Conservation (phyloP, 2,888 invertebrate genomes). For the Nebria salina region DNA sequence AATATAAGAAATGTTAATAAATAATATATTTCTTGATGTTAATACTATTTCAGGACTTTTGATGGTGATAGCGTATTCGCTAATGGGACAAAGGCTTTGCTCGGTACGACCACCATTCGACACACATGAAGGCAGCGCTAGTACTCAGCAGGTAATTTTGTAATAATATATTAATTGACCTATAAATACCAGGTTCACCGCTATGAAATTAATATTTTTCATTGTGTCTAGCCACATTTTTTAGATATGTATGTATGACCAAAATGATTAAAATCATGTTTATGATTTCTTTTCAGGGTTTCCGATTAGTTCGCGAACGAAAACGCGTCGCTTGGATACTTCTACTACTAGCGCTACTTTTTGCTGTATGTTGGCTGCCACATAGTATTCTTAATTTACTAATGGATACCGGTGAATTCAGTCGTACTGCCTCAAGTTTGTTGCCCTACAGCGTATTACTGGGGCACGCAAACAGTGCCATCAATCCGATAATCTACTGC, state of each 20-base stretch:
- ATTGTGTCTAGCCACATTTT: too few relatives aligned
- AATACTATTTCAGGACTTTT: conserved; percentile 67
- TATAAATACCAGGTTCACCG: neutral
- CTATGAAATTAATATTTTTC: too few relatives aligned
- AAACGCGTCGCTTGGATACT: conserved; percentile 81
- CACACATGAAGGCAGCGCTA: conserved; percentile 71
- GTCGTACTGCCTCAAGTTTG: conserved; percentile 59
- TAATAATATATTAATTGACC: neutral
- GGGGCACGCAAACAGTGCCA: conserved; percentile 80
- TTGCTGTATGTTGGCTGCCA: conserved; percentile 82
- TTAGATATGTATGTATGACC: too few relatives aligned
- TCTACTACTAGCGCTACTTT: conserved; percentile 76
- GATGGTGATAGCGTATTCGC: conserved; percentile 72
- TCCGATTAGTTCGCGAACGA: conserved; percentile 73
- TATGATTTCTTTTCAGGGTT: conserved; percentile 62
- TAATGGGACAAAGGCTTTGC: conserved; percentile 77
- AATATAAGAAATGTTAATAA: too few relatives aligned
- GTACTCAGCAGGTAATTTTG: conserved; percentile 71
- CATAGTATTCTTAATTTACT: conserved; percentile 76
- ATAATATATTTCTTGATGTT: neutral
- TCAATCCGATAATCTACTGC: conserved; percentile 81
- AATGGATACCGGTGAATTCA: conserved; percentile 67
- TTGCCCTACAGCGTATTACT: conserved; percentile 74
- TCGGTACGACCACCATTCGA: conserved; percentile 76
- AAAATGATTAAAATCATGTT: too few relatives aligned